These are phyloP conservation scores for Arenicola marina DNA, from an alignment of 2,888 invertebrate genomes.

Conservation along the genomic window DNA sequence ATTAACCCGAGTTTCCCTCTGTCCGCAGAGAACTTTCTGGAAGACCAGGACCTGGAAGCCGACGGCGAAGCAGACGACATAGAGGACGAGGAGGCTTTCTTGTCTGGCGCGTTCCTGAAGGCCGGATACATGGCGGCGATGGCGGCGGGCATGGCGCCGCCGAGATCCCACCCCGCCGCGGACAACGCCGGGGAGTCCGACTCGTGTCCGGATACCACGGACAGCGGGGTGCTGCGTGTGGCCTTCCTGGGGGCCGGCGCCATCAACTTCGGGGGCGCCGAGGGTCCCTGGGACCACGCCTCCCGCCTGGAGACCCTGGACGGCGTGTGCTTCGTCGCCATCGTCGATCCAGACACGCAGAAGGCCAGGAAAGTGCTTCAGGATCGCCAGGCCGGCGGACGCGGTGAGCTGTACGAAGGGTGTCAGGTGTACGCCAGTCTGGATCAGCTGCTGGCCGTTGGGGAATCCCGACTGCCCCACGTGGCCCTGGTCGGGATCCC, in stretches of 20 bases:
- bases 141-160: too few relatives aligned
- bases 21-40: too few relatives aligned
- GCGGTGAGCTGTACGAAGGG: slow-evolving; percentile 2
- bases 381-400: not conserved
- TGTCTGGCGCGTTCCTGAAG: too few relatives aligned
- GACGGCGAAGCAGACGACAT: too few relatives aligned
- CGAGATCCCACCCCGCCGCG: too few relatives aligned
- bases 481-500: slow-evolving; percentile 16
- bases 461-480: slow-evolving; percentile 8
- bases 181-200: too few relatives aligned
- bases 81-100: too few relatives aligned
- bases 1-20: too few relatives aligned
- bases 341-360: slow-evolving; percentile 10
- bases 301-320: slow-evolving; percentile 16
- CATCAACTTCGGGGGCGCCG: slow-evolving; percentile 22
- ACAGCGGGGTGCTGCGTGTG: too few relatives aligned
- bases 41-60: too few relatives aligned
- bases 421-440: slow-evolving; percentile 12
- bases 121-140: too few relatives aligned
- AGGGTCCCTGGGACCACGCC: slow-evolving; percentile 25
- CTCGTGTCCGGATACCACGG: too few relatives aligned
- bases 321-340: slow-evolving; percentile 14
- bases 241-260: slow-evolving; percentile 22
- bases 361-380: slow-evolving; percentile 9
- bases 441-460: slow-evolving; percentile 7